phyloP scores from a whole-genome alignment of 2,888 invertebrate genomes.

The Pachliopta kotzebuea region DNA sequence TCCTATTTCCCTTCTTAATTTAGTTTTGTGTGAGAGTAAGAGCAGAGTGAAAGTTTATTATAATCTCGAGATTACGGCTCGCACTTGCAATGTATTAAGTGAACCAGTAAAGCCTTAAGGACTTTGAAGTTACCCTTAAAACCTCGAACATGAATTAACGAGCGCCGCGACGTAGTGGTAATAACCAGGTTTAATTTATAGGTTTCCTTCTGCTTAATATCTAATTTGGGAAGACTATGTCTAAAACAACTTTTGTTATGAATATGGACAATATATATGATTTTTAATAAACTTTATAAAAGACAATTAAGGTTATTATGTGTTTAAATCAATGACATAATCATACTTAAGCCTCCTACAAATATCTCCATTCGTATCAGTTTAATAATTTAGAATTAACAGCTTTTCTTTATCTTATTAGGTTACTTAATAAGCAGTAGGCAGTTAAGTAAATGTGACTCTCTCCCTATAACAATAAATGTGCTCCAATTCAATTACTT shows the following conservation, averaged over 20 bases:
- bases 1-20: not conserved
- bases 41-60: not conserved
- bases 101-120: not conserved
- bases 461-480: not conserved
- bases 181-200: conserved; percentile 20
- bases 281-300: too few relatives aligned
- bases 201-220: conserved; percentile 9
- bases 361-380: not conserved
- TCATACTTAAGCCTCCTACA: too few relatives aligned
- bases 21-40: not conserved
- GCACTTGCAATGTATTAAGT: not conserved
- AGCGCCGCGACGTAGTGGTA: conserved; percentile 12
- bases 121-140: conserved; percentile 7
- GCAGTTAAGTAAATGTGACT: not conserved
- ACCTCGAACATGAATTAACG: conserved; percentile 20
- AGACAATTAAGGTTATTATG: too few relatives aligned
- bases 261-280: not conserved
- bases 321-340: too few relatives aligned
- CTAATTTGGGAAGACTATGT: not conserved
- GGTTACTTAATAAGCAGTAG: not conserved
- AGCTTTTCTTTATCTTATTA: not conserved
- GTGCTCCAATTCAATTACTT: not conserved
- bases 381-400: not conserved
- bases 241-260: not conserved
- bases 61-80: not conserved